Base-by-base conservation (phyloP, 2,797 vertebrate genomes). In the Pangasius krempfi region DNA sequence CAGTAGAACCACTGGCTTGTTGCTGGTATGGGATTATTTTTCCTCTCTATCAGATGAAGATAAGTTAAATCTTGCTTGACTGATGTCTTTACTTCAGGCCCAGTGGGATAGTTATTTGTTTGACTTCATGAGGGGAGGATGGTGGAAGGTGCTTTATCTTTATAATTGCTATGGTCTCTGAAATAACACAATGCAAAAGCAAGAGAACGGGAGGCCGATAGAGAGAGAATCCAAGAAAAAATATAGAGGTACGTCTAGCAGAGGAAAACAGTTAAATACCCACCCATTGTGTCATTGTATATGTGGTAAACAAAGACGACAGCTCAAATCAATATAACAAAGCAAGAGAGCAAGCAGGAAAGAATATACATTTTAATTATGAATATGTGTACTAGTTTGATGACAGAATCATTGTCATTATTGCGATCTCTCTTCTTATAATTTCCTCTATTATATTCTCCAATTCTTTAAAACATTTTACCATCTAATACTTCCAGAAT, bases 141-240 rank as follows among this genome's bases (percentile, higher is more conserved):
- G 60, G 79, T 83, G 56, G 52, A 33, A 76, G 70, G 85, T 76
- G 85, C 85, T 89, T 89, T 89, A 62, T 86, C 85, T 75, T 86
- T 83, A 82, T 83, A 89, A 89, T 89, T 89, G 88, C 79, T 58
- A 33, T 60, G 52, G 84, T 64, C 72, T 78, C 83, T 0, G 10
- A 64, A 70, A 70, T 50, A 60, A 47, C 68, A 47, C n/a, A 47
- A 60, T n/a, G 70, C 50, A 30, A 30, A 33, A 84, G 20, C 37
- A 25, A 54, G 68, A 20, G 85, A 37, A 13, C 33, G 14, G 54
- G 25, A 68, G 30, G 54, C 44, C 1, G 25, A 85, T 79, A 68
- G 62, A 66, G 60, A 27, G 1, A 44, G 54, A 33, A 44, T 50
- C 30, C 64, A 56, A 33, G 37, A 58, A 22, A 22, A 27, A 85